Evolutionary conservation across 2,888 invertebrate genomes (phyloP).

Genomic region (Brachylomia viminalis): DNA sequence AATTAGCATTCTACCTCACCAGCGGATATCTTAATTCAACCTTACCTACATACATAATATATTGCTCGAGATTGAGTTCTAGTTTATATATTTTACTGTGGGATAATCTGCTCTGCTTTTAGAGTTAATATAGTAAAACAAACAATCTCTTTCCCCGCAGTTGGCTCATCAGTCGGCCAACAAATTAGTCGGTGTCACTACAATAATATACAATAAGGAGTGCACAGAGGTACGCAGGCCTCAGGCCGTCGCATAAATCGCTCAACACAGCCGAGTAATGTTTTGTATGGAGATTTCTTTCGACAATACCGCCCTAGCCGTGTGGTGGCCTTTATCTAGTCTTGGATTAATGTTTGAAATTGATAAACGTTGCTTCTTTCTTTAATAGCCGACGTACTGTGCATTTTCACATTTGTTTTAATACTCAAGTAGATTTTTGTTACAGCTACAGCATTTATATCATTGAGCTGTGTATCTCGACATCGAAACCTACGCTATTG

Average conservation of each 20-base stretch:
- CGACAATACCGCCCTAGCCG: constrained; percentile 83
- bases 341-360: constrained; percentile 87
- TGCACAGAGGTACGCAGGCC: constrained; percentile 81
- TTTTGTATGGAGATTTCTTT: constrained; percentile 91
- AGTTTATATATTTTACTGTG: constrained; percentile 62
- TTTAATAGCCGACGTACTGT: constrained; percentile 65
- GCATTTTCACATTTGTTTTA: constrained; percentile 57
- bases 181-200: constrained; percentile 90
- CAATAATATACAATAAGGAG: constrained; percentile 89
- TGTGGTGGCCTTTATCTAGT: constrained; percentile 88
- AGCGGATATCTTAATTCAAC: constrained; percentile 57
- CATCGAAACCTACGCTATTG: constrained; percentile 69
- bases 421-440: constrained; percentile 26
- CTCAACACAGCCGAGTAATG: constrained; percentile 88
- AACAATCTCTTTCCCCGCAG: constrained; percentile 86
- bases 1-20: constrained; percentile 36
- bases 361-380: constrained; percentile 80
- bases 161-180: constrained; percentile 89
- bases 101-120: constrained; percentile 69
- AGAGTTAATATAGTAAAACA: constrained; percentile 83
- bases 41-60: constrained; percentile 38
- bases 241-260: constrained; percentile 88
- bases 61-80: constrained; percentile 39
- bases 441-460: constrained; percentile 49
- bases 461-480: constrained; percentile 54